These are phyloP conservation scores for Tiliqua scincoides DNA, from an alignment of 2,113 vertebrate genomes.

Conservation along the genomic window DNA sequence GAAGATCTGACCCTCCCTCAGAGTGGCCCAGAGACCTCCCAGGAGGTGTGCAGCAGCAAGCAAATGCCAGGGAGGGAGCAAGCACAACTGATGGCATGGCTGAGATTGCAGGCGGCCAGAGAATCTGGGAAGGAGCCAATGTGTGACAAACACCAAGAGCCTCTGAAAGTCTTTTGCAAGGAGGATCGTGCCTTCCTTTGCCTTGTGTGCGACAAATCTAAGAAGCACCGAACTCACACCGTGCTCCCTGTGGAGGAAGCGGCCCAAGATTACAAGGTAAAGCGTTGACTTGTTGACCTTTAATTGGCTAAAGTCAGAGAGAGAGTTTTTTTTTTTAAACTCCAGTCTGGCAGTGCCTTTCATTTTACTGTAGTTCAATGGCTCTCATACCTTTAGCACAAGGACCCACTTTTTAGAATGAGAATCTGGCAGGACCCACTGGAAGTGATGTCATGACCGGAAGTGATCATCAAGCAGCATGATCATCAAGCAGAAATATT, in stretches of 20 bases:
- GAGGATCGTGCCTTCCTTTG: not conserved
- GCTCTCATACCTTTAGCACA: too few relatives aligned
- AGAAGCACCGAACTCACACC: not conserved
- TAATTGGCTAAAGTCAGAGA: not conserved
- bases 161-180: not conserved
- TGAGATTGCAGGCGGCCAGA: too few relatives aligned
- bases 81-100: not conserved
- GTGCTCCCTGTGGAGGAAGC: not conserved
- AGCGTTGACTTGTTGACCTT: not conserved
- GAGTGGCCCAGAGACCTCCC: too few relatives aligned
- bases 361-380: too few relatives aligned
- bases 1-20: not conserved
- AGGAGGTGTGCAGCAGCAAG: not conserved
- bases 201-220: not conserved
- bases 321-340: too few relatives aligned
- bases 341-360: too few relatives aligned
- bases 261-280: slow-evolving; percentile 6
- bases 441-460: too few relatives aligned
- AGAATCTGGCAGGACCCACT: too few relatives aligned
- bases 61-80: too few relatives aligned
- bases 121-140: rapidly evolving
- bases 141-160: not conserved
- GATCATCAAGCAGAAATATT: too few relatives aligned
- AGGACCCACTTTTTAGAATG: too few relatives aligned
- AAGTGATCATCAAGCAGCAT: too few relatives aligned